Percentiles rank a stretch among this genome's conserved stretches.
Conservation (phyloP, 2,113 vertebrate genomes). For the Alosa alosa region DNA sequence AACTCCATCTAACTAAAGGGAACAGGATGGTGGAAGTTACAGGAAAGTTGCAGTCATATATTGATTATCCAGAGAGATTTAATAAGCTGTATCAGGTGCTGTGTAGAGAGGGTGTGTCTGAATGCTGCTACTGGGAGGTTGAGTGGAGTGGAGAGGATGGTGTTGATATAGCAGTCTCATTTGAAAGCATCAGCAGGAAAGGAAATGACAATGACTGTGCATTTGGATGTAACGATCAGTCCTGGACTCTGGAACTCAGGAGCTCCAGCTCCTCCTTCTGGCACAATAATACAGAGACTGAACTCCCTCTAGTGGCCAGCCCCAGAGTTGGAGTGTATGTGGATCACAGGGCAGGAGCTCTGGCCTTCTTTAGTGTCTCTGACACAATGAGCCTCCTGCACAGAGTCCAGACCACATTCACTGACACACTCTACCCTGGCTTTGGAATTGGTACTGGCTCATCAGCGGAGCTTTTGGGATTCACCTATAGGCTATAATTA, state of each 20-base stretch:
- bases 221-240: conserved; percentile 25
- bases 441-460: background rate
- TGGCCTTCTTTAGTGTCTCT: conserved; percentile 45
- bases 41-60: background rate
- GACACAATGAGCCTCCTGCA: conserved; percentile 16
- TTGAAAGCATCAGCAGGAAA: conserved; percentile 14
- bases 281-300: background rate
- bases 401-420: conserved; percentile 3
- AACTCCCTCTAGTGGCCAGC: background rate
- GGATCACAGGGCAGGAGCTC: conserved; percentile 39
- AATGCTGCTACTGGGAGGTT: conserved; percentile 27
- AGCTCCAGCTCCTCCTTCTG: background rate
- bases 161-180: background rate
- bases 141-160: conserved; percentile 14
- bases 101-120: conserved; percentile 22
- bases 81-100: conserved; percentile 15
- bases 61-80: conserved; percentile 20
- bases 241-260: conserved; percentile 15
- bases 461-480: background rate
- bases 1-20: conserved; percentile 1
- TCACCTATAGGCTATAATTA: too few relatives aligned
- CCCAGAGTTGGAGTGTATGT: conserved; percentile 34
- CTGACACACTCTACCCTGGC: background rate
- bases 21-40: background rate
- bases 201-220: background rate